Evolutionary conservation across 1,140 invertebrate species (phyloP).

Genomic region (Prorops nasuta): DNA sequence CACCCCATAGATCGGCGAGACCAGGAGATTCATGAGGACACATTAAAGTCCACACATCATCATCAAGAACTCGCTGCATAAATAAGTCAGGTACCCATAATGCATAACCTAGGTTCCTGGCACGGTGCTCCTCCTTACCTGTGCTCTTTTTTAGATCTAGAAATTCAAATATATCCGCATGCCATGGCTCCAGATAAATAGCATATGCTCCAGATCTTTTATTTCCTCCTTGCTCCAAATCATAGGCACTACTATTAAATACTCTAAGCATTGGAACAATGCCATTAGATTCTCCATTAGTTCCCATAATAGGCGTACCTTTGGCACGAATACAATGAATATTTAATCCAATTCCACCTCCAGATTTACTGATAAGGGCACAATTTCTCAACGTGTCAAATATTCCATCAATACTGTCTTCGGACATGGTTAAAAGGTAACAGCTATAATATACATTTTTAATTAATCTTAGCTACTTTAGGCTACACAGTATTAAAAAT

Average conservation of each 20-base stretch:
- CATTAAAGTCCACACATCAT: conserved; percentile 93
- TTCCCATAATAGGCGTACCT: conserved; percentile 90
- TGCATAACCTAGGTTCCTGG: conserved; percentile 93
- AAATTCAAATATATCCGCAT: conserved; percentile 96
- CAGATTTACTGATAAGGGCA: conserved; percentile 95
- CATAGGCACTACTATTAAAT: conserved; percentile 93
- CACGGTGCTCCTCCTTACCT: conserved; percentile 79
- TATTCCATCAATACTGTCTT: conserved; percentile 98
- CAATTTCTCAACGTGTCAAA: conserved; percentile 93
- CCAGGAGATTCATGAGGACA: conserved; percentile 93
- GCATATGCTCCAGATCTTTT: conserved; percentile 99
- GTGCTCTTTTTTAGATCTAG: conserved; percentile 79
- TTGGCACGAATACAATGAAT: conserved; percentile 93
- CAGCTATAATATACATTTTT: conserved; percentile 64
- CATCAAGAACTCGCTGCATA: conserved; percentile 90
- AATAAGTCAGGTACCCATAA: conserved; percentile 99
- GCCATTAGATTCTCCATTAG: conserved; percentile 94
- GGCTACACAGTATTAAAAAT: conserved; percentile 1
- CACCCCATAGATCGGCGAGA: conserved; percentile 88
- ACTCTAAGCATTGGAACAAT: conserved; percentile 97
- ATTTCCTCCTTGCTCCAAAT: conserved; percentile 98
- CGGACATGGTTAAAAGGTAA: conserved; percentile 92
- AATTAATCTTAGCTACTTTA: not conserved
- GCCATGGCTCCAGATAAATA: conserved; percentile 99
- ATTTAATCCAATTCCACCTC: conserved; percentile 96